Evolutionary conservation across 35 echinoderm and acorn worm genomes (phyloP), one percentile per base, ranked within the genome.

Genomic region (Apostichopus japonicus): DNA sequence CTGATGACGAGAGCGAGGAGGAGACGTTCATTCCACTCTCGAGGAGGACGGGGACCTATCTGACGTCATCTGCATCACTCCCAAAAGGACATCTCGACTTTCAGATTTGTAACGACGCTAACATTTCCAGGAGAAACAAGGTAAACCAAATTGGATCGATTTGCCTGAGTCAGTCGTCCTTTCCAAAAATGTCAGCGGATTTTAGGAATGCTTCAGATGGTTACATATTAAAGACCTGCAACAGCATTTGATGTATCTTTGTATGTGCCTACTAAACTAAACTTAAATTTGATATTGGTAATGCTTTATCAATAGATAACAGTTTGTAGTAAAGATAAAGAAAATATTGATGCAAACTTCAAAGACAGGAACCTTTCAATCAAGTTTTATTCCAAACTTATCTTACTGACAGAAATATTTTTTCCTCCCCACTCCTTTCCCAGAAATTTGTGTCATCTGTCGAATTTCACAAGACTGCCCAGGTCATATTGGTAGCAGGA

Each of bases 391-490:
- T 79, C 16, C 17, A 13, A 10, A 1, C 57, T 61, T 13, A 13
- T 61, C 57, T 61, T 61, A 44, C 2, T 44, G 33, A 44, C 57
- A 61, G 13, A 61, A 61, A 10, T 0, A 61, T 61, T 8, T 61
- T 11, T 61, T 10, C 13, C 57, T 13, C 13, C 13, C 13, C 57
- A 10, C 1, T 61, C 8, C 13, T 53, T 10, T 84, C 57, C 3
- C 87, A 98, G 97, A 79, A 93, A 7, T 90, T 62, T 52, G 86
- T 98, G 11, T 54, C 91, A 27, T 23, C 91, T 58, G 79, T 98
- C 8, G 93, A 98, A 62, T 98, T 98, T 79, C 97, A 98, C 91
- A 93, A 93, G 16, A 84, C 79, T 79, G 95, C 97, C 23, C 97
- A 98, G 77, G 97, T 98, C 5, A 24, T 93, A 51, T 86, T 98